Evolutionary conservation across 2,113 vertebrate species (phyloP).

Genomic region (Mustelus asterias): DNA sequence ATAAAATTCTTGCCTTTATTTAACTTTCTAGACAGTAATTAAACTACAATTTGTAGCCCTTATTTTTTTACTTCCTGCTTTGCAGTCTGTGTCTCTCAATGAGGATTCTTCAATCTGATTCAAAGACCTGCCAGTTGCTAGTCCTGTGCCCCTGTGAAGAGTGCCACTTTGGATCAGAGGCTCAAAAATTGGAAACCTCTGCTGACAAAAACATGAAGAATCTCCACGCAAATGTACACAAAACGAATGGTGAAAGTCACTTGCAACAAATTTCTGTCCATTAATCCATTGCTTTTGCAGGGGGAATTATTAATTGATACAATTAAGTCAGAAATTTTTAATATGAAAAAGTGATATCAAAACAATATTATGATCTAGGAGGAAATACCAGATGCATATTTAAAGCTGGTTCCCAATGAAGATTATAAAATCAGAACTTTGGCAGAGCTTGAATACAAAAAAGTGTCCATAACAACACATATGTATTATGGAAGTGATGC

Average conservation of each 20-base stretch:
- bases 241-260: background rate
- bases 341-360: background rate
- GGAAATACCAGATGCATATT: background rate
- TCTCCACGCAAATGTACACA: too few relatives aligned
- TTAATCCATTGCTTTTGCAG: background rate
- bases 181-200: background rate
- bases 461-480: background rate
- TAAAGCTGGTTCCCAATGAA: background rate
- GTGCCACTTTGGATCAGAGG: background rate
- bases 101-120: background rate
- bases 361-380: background rate
- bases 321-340: background rate
- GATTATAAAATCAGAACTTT: background rate
- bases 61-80: background rate
- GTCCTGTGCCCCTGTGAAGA: background rate
- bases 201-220: background rate
- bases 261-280: background rate
- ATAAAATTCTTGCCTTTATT: background rate
- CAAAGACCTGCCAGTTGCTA: background rate
- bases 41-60: background rate
- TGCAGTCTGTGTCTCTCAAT: background rate
- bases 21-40: background rate
- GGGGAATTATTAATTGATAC: background rate
- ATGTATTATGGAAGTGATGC: background rate
- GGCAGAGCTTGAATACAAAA: background rate